These are phyloP conservation scores for Cheumatopsyche charites DNA, from an alignment of 1,140 invertebrate genomes.

Conservation along the genomic window DNA sequence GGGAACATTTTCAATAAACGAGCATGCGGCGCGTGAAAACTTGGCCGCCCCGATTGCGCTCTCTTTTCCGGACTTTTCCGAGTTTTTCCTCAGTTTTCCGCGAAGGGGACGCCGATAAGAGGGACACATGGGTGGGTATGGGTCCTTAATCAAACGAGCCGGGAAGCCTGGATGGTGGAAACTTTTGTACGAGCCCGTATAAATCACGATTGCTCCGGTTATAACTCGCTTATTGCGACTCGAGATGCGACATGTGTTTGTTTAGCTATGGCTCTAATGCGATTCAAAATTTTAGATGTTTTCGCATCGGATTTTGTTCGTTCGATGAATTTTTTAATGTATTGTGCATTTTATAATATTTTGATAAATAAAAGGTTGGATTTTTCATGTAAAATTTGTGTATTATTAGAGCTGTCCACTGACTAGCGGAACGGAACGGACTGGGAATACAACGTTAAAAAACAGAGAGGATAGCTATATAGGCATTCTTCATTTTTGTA, in stretches of 20 bases:
- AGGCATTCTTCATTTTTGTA: no score
- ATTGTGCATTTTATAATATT: no score
- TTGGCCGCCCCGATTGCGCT: not conserved
- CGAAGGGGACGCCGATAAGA: not conserved
- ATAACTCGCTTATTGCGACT: constrained; percentile 12
- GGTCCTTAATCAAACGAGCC: constrained; percentile 17
- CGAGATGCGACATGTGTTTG: constrained; percentile 10
- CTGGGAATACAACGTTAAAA: no score
- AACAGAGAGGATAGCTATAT: no score
- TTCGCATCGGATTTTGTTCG: no score
- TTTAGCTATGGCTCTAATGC: not conserved
- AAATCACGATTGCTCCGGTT: constrained; percentile 15
- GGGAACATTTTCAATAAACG: no score
- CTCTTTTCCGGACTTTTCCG: constrained; percentile 13
- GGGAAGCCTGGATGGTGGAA: not conserved
- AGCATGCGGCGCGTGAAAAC: no score
- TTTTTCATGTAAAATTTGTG: no score
- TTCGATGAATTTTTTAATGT: no score
- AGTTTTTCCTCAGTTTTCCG: not conserved
- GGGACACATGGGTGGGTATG: not conserved
- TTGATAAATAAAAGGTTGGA: no score
- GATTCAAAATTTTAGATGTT: not conserved
- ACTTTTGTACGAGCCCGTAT: constrained; percentile 19
- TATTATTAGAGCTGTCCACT: no score
- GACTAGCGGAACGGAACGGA: no score